Conservation (phyloP, 2,888 invertebrate species). For the Sinodicranocentrus sp. region DNA sequence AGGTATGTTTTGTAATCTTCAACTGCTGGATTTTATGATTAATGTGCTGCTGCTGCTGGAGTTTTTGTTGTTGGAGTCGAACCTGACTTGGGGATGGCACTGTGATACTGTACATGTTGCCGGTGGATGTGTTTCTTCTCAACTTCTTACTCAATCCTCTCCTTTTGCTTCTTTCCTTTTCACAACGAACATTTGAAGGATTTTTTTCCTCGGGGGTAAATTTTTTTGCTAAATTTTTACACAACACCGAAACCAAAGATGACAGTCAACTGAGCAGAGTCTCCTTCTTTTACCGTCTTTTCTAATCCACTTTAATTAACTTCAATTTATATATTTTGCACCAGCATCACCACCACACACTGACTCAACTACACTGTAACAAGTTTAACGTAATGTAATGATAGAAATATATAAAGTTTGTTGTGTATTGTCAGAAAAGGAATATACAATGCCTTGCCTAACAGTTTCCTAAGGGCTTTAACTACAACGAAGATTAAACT, state of each 20-base stretch:
- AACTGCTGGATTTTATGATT: slow-evolving; percentile 56
- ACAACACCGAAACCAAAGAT: no score
- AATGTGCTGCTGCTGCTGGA: slow-evolving; percentile 65
- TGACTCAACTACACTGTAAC: no score
- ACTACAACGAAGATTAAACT: background rate
- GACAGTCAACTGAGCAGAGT: no score
- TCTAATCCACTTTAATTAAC: slow-evolving; percentile 51
- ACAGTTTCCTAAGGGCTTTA: slow-evolving; percentile 16
- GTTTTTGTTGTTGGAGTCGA: slow-evolving; percentile 50
- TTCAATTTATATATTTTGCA: slow-evolving; percentile 39
- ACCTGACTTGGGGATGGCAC: slow-evolving; percentile 63
- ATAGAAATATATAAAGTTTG: no score
- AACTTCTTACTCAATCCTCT: background rate
- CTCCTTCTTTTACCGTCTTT: background rate
- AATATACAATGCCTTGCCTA: no score
- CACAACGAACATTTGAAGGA: no score
- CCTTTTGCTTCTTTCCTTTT: background rate
- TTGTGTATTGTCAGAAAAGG: no score
- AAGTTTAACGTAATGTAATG: slow-evolving; percentile 7
- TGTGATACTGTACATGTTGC: slow-evolving; percentile 52
- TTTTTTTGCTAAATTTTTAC: no score
- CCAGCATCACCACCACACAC: slow-evolving; percentile 31
- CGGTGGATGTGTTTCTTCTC: background rate
- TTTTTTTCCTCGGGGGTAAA: no score
- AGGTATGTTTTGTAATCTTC: slow-evolving; percentile 67